Conservation (phyloP, 2,888 invertebrate genomes). For the Alloscopus bannaensis region DNA sequence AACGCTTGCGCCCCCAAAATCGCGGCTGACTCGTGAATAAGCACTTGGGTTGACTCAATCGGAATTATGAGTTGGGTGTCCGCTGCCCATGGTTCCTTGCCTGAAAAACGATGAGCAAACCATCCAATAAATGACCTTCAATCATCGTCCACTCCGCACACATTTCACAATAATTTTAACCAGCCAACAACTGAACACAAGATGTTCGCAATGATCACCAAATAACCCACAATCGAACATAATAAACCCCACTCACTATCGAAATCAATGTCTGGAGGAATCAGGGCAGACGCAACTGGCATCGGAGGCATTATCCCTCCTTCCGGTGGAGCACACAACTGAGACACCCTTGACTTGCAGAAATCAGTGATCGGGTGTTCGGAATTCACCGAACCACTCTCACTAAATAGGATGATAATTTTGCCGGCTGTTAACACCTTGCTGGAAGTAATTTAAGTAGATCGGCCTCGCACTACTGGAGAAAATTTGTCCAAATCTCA, state of each 20-base stretch:
- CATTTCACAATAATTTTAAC: not conserved
- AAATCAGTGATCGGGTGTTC: too few species aligned
- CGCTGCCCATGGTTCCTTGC: slow-evolving; percentile 93
- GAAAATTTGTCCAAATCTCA: too few species aligned
- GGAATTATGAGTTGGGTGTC: slow-evolving; percentile 92
- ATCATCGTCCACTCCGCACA: not conserved
- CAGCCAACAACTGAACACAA: not conserved
- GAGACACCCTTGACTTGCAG: not conserved
- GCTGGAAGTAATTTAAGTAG: too few species aligned
- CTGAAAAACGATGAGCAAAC: slow-evolving; percentile 76
- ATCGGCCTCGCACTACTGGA: too few species aligned
- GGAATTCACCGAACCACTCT: too few species aligned
- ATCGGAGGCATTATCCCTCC: not conserved
- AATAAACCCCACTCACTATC: slow-evolving; percentile 48
- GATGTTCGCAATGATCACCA: not conserved
- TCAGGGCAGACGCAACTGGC: slow-evolving; percentile 30
- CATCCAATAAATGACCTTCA: not conserved
- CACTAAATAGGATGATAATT: too few species aligned
- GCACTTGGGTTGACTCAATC: slow-evolving; percentile 94
- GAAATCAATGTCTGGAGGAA: slow-evolving; percentile 64
- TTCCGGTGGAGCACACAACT: not conserved
- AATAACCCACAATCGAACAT: not conserved
- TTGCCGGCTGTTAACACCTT: too few species aligned
- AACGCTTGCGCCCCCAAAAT: slow-evolving; percentile 95
- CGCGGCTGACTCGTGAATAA: slow-evolving; percentile 95